Conservation (phyloP, 1,140 invertebrate species). For the Lepidurus packardi region DNA sequence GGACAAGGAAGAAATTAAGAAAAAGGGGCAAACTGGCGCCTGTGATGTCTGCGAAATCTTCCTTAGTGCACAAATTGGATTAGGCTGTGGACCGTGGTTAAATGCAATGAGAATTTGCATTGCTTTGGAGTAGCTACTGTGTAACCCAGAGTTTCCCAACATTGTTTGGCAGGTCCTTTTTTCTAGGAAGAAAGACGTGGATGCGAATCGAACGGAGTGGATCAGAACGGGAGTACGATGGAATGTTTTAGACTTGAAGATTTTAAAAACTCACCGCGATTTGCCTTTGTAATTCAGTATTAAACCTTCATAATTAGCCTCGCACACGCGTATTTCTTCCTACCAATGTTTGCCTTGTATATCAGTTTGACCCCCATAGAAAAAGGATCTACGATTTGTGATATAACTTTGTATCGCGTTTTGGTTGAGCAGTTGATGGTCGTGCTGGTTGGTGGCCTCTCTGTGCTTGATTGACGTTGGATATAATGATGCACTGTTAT, state of each 20-base stretch:
- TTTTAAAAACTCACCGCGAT: background rate
- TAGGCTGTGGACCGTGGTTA: background rate
- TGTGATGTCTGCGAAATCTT: conserved; percentile 19
- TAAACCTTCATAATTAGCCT: conserved; percentile 6
- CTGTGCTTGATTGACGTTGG: no score
- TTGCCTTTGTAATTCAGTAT: background rate
- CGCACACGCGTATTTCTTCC: background rate
- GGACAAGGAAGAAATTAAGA: background rate
- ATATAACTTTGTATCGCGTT: conserved; percentile 2
- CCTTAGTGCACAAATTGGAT: conserved; percentile 8
- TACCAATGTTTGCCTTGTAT: background rate
- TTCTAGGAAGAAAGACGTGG: background rate
- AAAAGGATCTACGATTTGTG: conserved; percentile 11
- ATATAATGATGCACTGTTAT: no score
- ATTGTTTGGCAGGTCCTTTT: background rate
- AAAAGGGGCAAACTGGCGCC: background rate
- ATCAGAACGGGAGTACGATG: background rate
- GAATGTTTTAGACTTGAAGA: no score
- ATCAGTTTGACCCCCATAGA: background rate
- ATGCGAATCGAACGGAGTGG: background rate
- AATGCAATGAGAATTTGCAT: background rate
- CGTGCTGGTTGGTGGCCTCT: no score
- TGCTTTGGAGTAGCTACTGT: background rate
- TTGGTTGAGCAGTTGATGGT: background rate
- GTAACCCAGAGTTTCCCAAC: background rate